Evolutionary conservation across 2,113 vertebrate genomes (phyloP).

Genomic region (Leucosticte australis): DNA sequence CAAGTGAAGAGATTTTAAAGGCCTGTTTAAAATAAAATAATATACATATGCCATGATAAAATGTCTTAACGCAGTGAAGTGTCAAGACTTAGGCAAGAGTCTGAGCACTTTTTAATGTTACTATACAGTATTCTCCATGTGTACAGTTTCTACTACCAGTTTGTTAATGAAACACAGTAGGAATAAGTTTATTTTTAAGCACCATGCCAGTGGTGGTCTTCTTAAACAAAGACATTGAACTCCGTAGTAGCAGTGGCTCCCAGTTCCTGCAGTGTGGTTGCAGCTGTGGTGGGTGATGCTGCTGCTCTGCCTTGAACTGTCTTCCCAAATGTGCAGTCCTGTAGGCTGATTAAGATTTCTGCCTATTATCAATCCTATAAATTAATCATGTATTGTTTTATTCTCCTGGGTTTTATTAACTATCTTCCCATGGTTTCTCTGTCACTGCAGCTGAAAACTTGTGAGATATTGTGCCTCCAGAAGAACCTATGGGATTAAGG

Average conservation of each 20-base stretch:
- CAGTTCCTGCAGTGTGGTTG: neutral
- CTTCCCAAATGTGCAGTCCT: neutral
- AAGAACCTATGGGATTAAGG: neutral
- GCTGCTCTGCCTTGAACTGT: neutral
- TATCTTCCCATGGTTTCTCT: neutral
- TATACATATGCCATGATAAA: neutral
- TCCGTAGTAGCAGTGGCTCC: neutral
- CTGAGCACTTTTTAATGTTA: neutral
- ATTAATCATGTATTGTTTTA: neutral
- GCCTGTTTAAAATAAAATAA: neutral
- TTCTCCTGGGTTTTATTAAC: neutral
- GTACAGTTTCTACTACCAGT: neutral
- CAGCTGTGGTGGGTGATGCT: neutral
- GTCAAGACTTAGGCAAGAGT: neutral
- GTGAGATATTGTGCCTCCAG: neutral
- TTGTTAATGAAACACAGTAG: neutral
- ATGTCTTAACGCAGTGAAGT: neutral
- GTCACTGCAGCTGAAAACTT: neutral
- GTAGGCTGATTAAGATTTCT: neutral
- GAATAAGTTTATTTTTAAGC: neutral
- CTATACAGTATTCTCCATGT: neutral
- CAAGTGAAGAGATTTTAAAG: neutral
- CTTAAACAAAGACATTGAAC: neutral
- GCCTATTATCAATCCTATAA: neutral
- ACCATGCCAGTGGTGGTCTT: neutral